Conservation (phyloP, 1,140 invertebrate species). For the Mylabris phalerata region DNA sequence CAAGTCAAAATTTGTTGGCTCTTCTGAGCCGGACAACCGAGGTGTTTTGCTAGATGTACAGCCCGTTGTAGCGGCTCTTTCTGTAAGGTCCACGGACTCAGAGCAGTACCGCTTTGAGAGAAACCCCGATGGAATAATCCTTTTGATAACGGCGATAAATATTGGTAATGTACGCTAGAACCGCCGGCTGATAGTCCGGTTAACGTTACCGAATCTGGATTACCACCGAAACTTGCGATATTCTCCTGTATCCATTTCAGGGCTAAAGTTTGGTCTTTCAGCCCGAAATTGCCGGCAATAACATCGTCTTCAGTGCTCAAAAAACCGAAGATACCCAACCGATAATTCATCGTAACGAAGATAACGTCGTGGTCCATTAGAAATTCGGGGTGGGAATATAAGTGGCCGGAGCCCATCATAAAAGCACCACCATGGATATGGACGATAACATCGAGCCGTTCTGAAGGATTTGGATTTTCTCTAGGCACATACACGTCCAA, state of each 20-base stretch:
- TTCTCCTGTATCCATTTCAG: too few relatives aligned
- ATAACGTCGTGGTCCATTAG: constrained; percentile 55
- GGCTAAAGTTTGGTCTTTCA: too few relatives aligned
- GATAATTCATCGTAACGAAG: constrained; percentile 56
- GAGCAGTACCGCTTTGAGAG: constrained; percentile 66
- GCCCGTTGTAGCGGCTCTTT: constrained; percentile 57
- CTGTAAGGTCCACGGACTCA: constrained; percentile 54
- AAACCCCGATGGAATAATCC: constrained; percentile 61
- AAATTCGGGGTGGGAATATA: constrained; percentile 41
- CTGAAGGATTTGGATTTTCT: constrained; percentile 27
- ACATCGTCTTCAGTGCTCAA: constrained; percentile 27
- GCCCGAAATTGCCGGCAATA: constrained; percentile 40
- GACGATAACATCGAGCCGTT: constrained; percentile 45
- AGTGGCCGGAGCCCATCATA: constrained; percentile 44
- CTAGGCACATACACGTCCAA: constrained; percentile 28
- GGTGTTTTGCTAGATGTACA: constrained; percentile 51
- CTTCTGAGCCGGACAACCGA: constrained; percentile 60
- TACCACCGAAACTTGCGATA: constrained; percentile 31
- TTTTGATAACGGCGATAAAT: constrained; percentile 45
- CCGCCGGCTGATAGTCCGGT: constrained; percentile 43
- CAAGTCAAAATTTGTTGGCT: constrained; percentile 52
- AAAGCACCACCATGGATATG: constrained; percentile 55
- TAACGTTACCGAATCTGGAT: constrained; percentile 48
- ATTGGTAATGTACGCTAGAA: constrained; percentile 47
- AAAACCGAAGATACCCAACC: constrained; percentile 46